Evolutionary conservation across 2,888 invertebrate genomes (phyloP), one percentile per base, ranked within the genome.

Genomic region (Synanthedon tipuliformis): DNA sequence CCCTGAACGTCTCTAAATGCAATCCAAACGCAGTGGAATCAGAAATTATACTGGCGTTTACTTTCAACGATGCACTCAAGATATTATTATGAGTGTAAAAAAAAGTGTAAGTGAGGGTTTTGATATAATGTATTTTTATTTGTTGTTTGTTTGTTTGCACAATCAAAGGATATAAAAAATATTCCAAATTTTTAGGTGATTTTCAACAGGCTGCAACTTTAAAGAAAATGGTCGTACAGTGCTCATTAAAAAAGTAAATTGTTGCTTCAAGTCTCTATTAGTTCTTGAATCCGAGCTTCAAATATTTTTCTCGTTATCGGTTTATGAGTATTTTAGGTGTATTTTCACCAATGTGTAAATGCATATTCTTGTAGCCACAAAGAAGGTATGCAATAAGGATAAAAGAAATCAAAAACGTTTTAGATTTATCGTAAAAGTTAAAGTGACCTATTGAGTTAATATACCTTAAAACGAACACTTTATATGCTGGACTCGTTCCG

Each of bases 21-120:
- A 84, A 84, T 85, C 80, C 78, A 71, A 81, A 84, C 77, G 81
- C 79, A 79, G 73, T 81, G 66, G 73, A 78, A 81, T 66, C 69
- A 73, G 76, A 68, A 86, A 85, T 84, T 83, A 84, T 81, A 73
- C 70, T 73, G 69, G 68, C 78, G 83, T 85, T 85, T 83, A 84
- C 81, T 84, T 80, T 83, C 84, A 85, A 83, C 84, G 83, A 78
- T 80, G 83, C 82, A 77, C 80, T 84, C 77, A 76, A 81, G 83
- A 79, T 77, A 80, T 81, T 77, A 77, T 71, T 75, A 71, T 77
- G 74, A 68, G 65, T 61, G 64, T 56, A 56, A 56, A 59, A 66
- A n/a, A 72, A 66, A 68, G 71, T 57, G 61, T 59, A 45, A 3
- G 45, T 45, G 3, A 45, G 12, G 15, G 45, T 45, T 45, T 45